Evolutionary conservation across 1,140 invertebrate species (phyloP).

Genomic region (Chionoecetes opilio): DNA sequence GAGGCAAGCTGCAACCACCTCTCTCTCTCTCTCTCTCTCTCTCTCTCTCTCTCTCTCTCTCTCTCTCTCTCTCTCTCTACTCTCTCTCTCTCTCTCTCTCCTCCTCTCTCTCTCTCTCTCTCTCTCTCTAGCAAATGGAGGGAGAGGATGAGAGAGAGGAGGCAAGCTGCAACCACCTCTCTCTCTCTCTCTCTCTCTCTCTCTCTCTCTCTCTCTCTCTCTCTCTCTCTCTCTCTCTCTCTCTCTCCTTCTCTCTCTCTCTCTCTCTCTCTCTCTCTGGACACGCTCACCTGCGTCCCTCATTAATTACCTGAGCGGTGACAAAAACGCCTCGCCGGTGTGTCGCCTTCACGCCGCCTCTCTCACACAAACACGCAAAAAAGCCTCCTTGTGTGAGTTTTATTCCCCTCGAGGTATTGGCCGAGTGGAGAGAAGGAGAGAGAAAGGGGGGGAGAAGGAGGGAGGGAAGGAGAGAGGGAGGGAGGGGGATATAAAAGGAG

Average conservation of each 20-base stretch:
- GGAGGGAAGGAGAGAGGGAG: not conserved
- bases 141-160: not conserved
- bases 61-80: not conserved
- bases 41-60: not conserved
- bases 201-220: not conserved
- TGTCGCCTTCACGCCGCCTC: slow-evolving; percentile 18
- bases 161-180: not conserved
- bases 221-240: not conserved
- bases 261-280: not conserved
- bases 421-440: too few relatives aligned
- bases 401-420: not conserved
- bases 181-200: not conserved
- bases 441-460: not conserved
- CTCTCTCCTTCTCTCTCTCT: not conserved
- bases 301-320: not conserved
- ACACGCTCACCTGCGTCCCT: slow-evolving; percentile 13
- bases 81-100: not conserved
- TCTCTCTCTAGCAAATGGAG: not conserved
- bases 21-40: not conserved
- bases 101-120: not conserved
- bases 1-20: not conserved
- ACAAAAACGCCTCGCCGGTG: not conserved
- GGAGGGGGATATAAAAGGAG: not conserved
- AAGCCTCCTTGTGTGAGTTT: not conserved
- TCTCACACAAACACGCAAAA: not conserved